phyloP scores from a whole-genome alignment of 2,797 vertebrate genomes.

The Catamblyrhynchus diadema region DNA sequence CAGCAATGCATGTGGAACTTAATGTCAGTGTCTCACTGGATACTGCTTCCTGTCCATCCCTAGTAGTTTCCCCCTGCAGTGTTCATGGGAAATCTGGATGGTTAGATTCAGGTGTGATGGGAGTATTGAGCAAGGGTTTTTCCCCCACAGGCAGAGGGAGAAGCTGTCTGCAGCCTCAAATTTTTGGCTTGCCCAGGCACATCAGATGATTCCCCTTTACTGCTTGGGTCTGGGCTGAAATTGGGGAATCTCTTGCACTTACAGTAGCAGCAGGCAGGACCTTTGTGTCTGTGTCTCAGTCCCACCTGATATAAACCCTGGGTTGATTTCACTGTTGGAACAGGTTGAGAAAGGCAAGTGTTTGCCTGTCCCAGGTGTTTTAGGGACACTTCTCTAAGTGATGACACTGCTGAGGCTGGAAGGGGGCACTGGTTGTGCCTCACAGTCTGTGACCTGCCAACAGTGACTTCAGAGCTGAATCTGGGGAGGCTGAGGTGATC shows the following conservation, averaged over 20 bases:
- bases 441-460: not conserved
- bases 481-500: not conserved
- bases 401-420: not conserved
- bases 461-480: not conserved
- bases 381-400: not conserved
- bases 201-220: not conserved
- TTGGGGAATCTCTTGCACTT: not conserved
- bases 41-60: fast-evolving
- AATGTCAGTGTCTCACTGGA: fast-evolving
- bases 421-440: not conserved
- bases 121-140: not conserved
- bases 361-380: not conserved
- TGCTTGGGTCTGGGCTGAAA: not conserved
- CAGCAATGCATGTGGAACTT: not conserved
- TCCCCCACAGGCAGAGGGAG: not conserved
- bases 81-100: not conserved
- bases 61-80: not conserved
- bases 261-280: not conserved
- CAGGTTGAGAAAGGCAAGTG: not conserved
- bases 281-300: not conserved
- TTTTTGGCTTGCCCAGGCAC: not conserved
- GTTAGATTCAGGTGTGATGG: not conserved
- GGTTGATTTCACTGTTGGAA: not conserved
- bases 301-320: not conserved
- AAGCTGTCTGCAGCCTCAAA: not conserved